Evolutionary conservation across 2,113 vertebrate genomes (phyloP).

Genomic region (Tyrannus savana): DNA sequence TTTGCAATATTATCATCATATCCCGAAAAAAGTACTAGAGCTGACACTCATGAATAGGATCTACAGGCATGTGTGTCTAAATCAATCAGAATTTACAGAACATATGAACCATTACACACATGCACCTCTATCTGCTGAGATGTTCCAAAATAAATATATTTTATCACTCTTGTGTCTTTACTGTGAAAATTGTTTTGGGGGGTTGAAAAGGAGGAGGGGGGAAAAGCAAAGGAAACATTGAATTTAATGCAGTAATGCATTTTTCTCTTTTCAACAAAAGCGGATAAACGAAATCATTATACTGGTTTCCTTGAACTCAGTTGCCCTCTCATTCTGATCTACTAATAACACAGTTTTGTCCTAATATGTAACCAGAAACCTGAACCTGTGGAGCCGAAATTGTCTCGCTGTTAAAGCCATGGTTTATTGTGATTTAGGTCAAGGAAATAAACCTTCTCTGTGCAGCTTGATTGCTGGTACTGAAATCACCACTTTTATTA

Average conservation of each 20-base stretch:
- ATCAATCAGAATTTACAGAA: not conserved
- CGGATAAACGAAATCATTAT: not conserved
- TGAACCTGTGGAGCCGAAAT: not conserved
- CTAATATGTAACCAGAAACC: not conserved
- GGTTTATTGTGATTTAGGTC: constrained; percentile 29
- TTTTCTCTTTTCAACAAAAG: not conserved
- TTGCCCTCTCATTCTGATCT: not conserved
- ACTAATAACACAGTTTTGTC: not conserved
- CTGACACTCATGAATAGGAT: not conserved
- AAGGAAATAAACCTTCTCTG: constrained; percentile 27
- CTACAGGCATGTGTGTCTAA: not conserved
- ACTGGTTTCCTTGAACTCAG: not conserved
- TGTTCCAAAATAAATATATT: not conserved
- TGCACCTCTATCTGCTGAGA: not conserved
- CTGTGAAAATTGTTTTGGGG: not conserved
- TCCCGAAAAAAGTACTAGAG: not conserved
- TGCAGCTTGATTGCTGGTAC: constrained; percentile 32
- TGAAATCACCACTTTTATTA: constrained; percentile 58
- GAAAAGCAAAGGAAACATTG: not conserved
- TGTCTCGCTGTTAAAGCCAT: not conserved
- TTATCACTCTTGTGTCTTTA: not conserved
- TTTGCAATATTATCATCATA: not conserved
- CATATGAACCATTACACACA: rapidly evolving
- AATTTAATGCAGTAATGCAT: not conserved
- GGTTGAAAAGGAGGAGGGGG: too few species aligned